phyloP scores from a whole-genome alignment of 2,113 vertebrate species.

The Polyodon spathula region DNA sequence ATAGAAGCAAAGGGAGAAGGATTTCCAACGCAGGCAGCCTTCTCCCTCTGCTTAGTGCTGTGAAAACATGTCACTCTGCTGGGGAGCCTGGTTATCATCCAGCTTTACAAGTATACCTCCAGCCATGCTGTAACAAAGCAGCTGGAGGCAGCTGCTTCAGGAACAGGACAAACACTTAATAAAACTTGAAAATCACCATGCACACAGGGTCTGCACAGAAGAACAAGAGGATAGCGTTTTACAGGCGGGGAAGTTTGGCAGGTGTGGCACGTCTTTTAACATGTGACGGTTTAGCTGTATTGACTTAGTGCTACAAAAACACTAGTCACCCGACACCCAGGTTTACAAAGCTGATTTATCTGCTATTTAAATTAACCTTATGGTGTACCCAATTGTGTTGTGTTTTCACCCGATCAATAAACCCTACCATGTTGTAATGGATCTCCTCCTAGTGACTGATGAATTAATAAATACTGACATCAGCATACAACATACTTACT shows the following conservation, averaged over 20 bases:
- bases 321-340: slow-evolving; percentile 16
- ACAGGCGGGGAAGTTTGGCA: slow-evolving; percentile 23
- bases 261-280: slow-evolving; percentile 29
- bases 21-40: too few species aligned
- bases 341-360: too few species aligned
- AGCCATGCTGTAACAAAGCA: background rate
- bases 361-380: too few species aligned
- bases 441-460: too few species aligned
- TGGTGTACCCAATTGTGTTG: too few species aligned
- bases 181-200: too few species aligned
- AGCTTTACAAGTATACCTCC: background rate
- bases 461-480: too few species aligned
- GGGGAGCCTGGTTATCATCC: background rate
- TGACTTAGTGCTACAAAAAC: slow-evolving; percentile 40
- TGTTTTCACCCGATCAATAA: too few species aligned
- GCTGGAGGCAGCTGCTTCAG: background rate
- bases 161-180: too few species aligned
- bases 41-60: background rate
- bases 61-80: background rate
- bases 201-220: slow-evolving; percentile 9
- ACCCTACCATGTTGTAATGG: too few species aligned
- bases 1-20: too few species aligned
- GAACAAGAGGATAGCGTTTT: background rate
- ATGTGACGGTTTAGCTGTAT: slow-evolving; percentile 38
- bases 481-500: too few species aligned